A percentile compares a stretch with the other conserved stretches of the same genome.
Conservation (phyloP, 2,888 invertebrate species). For the Cheilosia scutellata region DNA sequence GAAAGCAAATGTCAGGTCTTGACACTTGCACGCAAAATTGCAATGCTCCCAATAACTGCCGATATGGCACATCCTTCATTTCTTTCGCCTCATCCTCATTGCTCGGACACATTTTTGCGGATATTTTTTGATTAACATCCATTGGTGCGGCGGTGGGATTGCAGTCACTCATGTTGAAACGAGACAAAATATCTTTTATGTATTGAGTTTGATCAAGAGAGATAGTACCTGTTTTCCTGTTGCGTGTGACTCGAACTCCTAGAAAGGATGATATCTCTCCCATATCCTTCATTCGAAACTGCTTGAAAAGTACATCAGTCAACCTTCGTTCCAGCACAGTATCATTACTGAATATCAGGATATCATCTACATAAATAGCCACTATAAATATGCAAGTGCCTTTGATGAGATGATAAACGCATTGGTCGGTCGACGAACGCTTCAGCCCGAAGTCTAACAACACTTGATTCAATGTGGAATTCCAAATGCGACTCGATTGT, state of each 20-base stretch:
- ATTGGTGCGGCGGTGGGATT: constrained; percentile 60
- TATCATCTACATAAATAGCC: constrained; percentile 72
- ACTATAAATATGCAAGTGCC: constrained; percentile 37
- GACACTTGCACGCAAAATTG: too few relatives aligned
- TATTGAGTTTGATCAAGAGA: constrained; percentile 61
- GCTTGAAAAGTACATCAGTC: constrained; percentile 30
- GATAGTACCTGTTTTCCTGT: constrained; percentile 50
- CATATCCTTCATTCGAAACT: constrained; percentile 54
- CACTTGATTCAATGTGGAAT: constrained; percentile 44
- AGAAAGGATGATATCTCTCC: constrained; percentile 51
- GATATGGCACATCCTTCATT: constrained; percentile 56
- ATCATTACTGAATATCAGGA: constrained; percentile 61
- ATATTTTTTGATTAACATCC: constrained; percentile 52
- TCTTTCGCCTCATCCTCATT: constrained; percentile 40
- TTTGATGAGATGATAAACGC: constrained; percentile 21
- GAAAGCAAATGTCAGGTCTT: too few relatives aligned
- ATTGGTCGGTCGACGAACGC: constrained; percentile 31
- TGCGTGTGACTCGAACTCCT: constrained; percentile 55
- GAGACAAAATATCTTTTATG: constrained; percentile 49
- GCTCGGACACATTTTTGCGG: constrained; percentile 58
- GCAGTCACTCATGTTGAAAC: constrained; percentile 64
- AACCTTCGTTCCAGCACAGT: constrained; percentile 30
- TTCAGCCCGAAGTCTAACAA: constrained; percentile 33
- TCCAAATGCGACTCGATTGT: constrained; percentile 60
- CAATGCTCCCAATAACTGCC: too few relatives aligned